Evolutionary conservation across 1,140 invertebrate species (phyloP), one percentile per base, ranked within the genome.

Genomic region (Drosophila repletoides): DNA sequence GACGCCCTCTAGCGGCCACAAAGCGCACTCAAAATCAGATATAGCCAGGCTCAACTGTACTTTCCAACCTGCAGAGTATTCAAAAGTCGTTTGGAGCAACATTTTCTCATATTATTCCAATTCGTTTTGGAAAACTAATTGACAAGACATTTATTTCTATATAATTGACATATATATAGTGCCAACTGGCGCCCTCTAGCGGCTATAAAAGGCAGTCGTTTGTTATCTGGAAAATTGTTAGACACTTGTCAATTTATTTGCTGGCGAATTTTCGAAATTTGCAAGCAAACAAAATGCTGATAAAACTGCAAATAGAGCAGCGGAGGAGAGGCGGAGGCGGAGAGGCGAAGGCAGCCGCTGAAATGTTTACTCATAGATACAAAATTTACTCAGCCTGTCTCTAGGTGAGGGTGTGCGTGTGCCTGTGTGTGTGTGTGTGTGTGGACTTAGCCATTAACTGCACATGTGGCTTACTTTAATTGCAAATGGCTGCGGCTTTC

Each of bases 381-480:
- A n/a, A n/a, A n/a, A n/a, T n/a, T n/a, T n/a, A n/a, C n/a, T n/a
- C n/a, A n/a, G n/a, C n/a, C n/a, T 56, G 52, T 52, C 12, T 38
- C 22, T 28, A 3, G 21, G 36, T 19, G 15, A 31, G 15, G 33
- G 28, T 59, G 33, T 40, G 36, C 33, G 12, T 55, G 19, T 38
- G 15, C 19, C 19, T 22, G 21, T 41, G 43, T 48, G 24, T 45
- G 21, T 21, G 15, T 36, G 24, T 49, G 36, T 21, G 40, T 60
- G 72, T 80, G 33, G 59, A 45, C 33, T 71, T 66, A 65, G 73
- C 79, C 77, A 83, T 83, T 83, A 74, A 83, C 73, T 84, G 77
- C 79, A 83, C 76, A 73, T 83, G 65, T 40, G 58, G 76, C 72
- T 65, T 76, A 60, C 70, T 77, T 83, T 84, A 83, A 83, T 83